A percentile compares a stretch with the other conserved stretches of the same genome.
Conservation (phyloP, 2,797 vertebrate genomes). For the Sebastes baramenuke region DNA sequence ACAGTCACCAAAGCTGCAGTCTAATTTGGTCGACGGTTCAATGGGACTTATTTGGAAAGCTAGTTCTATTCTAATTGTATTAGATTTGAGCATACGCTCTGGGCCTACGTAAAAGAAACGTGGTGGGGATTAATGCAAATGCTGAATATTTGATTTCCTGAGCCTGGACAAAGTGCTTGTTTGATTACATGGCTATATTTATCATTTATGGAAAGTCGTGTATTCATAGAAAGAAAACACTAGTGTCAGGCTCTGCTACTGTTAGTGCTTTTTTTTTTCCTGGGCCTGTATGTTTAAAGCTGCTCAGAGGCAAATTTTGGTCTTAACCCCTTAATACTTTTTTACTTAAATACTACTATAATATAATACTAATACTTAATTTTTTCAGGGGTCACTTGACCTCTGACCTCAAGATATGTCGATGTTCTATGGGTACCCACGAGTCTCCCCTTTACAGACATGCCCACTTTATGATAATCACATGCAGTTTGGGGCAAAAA, state of each 20-base stretch:
- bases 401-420: no score
- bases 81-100: conserved; percentile 41
- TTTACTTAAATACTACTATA: no score
- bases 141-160: conserved; percentile 20
- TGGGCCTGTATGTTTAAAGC: neutral
- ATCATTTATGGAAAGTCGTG: neutral
- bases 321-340: neutral
- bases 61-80: conserved; percentile 44
- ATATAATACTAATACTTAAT: no score
- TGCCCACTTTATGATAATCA: no score
- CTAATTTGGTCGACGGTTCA: conserved; percentile 43
- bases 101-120: conserved; percentile 7
- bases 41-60: conserved; percentile 44
- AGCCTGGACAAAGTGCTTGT: neutral
- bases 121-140: conserved; percentile 22
- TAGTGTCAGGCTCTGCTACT: neutral
- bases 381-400: no score
- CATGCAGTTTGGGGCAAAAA: no score
- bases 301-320: neutral
- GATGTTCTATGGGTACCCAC: no score
- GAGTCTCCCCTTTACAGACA: no score
- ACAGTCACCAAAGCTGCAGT: conserved; percentile 44
- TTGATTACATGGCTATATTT: conserved; percentile 6
- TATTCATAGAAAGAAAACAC: neutral
- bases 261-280: neutral